Evolutionary conservation across 1,140 invertebrate species (phyloP), one percentile per base, ranked within the genome.

Genomic region (Cydia strobilella): DNA sequence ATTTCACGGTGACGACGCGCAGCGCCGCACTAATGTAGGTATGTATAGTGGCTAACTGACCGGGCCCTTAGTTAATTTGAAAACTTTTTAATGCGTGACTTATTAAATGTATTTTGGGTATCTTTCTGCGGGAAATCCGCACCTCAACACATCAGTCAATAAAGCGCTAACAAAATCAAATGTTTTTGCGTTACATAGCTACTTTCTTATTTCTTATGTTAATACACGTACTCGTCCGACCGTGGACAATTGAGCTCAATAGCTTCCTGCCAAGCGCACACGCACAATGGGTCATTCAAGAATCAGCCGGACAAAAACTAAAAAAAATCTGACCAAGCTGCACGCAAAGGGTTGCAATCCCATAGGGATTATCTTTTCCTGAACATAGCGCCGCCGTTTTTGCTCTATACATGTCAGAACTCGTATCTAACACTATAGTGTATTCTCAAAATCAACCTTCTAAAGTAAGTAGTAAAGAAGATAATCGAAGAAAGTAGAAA

Each of bases 141-240:
- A 59, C 54, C 54, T 59, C 51, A 20, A 18, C 6, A 7, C 54
- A 23, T 54, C 51, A 65, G 12, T 65, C 63, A 35, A 65, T 65
- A 65, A 65, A 65, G 25, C 27, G 63, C 3, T 25, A 31, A 65
- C 63, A 65, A 63, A 63, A 4, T 25, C 20, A 25, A 65, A 65
- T 65, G 63, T 65, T 65, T 65, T 65, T 65, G 63, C 63, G 63
- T 27, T 83, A 80, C 63, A 76, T 80, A 76, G 75, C 78, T 75
- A 84, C 82, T 89, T 90, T 89, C 85, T 84, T 88, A 87, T 84
- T 90, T 89, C 85, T 84, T 88, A 87, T 84, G 84, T 84, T 88
- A 88, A 88, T 85, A 83, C 74, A 73, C 80, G 83, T 83, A 83
- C 73, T 84, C 82, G 81, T 75, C 81, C 76, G 80, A 81, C 77